These are phyloP conservation scores for Aeoliscus strigatus DNA, from an alignment of 2,797 vertebrate genomes.

Conservation along the genomic window DNA sequence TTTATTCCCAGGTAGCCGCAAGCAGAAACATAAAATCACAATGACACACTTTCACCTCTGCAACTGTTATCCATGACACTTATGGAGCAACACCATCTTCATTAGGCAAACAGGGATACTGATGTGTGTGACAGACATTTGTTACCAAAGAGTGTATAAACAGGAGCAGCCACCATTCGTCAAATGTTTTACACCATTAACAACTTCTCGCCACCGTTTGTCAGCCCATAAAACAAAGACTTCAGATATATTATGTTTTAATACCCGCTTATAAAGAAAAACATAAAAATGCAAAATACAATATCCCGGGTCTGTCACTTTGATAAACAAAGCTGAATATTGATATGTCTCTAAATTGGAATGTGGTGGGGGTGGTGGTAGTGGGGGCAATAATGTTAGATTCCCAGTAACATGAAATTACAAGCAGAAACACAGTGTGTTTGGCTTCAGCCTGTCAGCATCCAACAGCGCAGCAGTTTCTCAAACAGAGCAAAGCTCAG, in stretches of 20 bases:
- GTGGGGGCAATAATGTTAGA: slow-evolving; percentile 80
- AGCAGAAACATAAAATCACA: no score
- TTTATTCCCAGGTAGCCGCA: no score
- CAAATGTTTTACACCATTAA: slow-evolving; percentile 78
- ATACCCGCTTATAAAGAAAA: slow-evolving; percentile 80
- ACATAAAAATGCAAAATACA: slow-evolving; percentile 82
- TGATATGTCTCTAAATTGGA: slow-evolving; percentile 81
- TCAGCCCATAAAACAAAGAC: slow-evolving; percentile 76
- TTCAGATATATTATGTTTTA: slow-evolving; percentile 81
- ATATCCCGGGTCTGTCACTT: slow-evolving; percentile 79
- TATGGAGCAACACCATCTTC: slow-evolving; percentile 74
- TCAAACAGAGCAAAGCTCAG: slow-evolving; percentile 60
- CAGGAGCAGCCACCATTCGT: slow-evolving; percentile 67
- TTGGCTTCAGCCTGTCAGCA: slow-evolving; percentile 74
- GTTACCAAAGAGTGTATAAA: slow-evolving; percentile 69
- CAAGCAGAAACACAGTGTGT: slow-evolving; percentile 72
- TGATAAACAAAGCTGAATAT: slow-evolving; percentile 85
- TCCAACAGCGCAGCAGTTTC: slow-evolving; percentile 61
- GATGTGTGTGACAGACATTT: slow-evolving; percentile 78
- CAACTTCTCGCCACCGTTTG: slow-evolving; percentile 68
- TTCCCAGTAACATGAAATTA: slow-evolving; percentile 81
- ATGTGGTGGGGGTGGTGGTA: slow-evolving; percentile 52
- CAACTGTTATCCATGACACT: slow-evolving; percentile 63
- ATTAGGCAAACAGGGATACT: slow-evolving; percentile 73
- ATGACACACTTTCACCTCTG: no score